phyloP scores from a whole-genome alignment of 2,888 invertebrate species.

The Vannuccia rotundouncinata region DNA sequence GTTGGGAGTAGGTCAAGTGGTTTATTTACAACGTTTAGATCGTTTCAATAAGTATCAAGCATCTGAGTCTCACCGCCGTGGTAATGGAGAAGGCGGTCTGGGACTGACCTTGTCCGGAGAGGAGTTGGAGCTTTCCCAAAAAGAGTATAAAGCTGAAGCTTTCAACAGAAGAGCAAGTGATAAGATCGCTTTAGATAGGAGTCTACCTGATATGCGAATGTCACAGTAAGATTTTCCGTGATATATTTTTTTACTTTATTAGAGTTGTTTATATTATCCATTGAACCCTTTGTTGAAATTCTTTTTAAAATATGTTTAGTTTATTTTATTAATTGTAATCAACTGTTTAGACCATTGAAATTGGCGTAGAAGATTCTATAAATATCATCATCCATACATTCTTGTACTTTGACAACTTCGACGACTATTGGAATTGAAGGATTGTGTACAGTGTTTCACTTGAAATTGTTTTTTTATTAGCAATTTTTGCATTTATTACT shows the following conservation, averaged over 20 bases:
- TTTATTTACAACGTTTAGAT: not conserved
- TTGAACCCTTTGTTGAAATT: too few relatives aligned
- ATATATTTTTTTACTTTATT: not conserved
- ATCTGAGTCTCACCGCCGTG: conserved; percentile 40
- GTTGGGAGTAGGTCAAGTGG: conserved; percentile 4
- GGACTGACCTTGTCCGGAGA: conserved; percentile 47
- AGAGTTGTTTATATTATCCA: too few relatives aligned
- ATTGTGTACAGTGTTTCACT: too few relatives aligned
- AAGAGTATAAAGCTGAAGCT: conserved; percentile 70
- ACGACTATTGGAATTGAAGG: too few relatives aligned
- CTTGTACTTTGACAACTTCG: too few relatives aligned
- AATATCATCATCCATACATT: too few relatives aligned
- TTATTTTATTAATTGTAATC: too few relatives aligned
- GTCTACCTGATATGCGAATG: conserved; percentile 64
- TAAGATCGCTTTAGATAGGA: conserved; percentile 75
- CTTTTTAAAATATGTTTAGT: too few relatives aligned
- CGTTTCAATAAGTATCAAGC: not conserved
- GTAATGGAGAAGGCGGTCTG: conserved; percentile 52
- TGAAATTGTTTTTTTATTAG: too few relatives aligned
- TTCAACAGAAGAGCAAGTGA: conserved; percentile 82
- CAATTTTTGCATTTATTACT: too few relatives aligned
- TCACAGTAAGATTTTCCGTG: conserved; percentile 48
- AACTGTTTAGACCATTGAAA: too few relatives aligned
- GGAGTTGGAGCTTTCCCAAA: conserved; percentile 59
- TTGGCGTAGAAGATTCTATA: too few relatives aligned